phyloP scores from a whole-genome alignment of 2,113 vertebrate genomes.

The Antennarius striatus region DNA sequence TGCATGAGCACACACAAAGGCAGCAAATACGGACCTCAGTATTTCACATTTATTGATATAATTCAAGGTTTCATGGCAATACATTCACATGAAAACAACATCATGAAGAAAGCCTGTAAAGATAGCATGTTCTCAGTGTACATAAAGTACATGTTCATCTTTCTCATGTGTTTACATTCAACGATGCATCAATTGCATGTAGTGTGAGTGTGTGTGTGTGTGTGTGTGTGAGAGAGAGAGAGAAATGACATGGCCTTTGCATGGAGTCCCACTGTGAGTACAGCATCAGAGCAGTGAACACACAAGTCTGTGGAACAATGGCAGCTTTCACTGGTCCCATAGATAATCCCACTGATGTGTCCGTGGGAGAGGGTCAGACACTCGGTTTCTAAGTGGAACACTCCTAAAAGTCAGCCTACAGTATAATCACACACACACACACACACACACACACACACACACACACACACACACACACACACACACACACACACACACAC shows the following conservation, averaged over 20 bases:
- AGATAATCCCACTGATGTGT: constrained; percentile 19
- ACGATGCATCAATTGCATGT: constrained; percentile 5
- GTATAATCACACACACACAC: constrained; percentile 3
- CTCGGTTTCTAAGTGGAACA: background rate
- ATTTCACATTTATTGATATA: constrained; percentile 52
- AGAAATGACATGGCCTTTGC: constrained; percentile 1
- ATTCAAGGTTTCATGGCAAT: constrained; percentile 33
- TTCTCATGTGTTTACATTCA: constrained; percentile 47
- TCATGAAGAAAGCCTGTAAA: constrained; percentile 32
- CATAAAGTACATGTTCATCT: constrained; percentile 8
- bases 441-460: background rate
- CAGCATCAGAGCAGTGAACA: constrained; percentile 26
- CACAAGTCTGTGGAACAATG: constrained; percentile 16
- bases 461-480: background rate
- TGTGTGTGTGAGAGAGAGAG: background rate
- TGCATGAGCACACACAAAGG: background rate
- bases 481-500: constrained; percentile 3
- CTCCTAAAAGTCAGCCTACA: constrained; percentile 10
- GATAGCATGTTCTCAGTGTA: constrained; percentile 39
- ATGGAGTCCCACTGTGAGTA: constrained; percentile 2
- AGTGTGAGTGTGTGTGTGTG: too few relatives aligned
- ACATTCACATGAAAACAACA: constrained; percentile 59
- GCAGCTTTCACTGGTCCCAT: constrained; percentile 23
- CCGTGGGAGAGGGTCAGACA: background rate
- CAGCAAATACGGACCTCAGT: background rate